Evolutionary conservation across 2,888 invertebrate species (phyloP), one percentile per base, ranked within the genome.

Genomic region (Netelia virgata): DNA sequence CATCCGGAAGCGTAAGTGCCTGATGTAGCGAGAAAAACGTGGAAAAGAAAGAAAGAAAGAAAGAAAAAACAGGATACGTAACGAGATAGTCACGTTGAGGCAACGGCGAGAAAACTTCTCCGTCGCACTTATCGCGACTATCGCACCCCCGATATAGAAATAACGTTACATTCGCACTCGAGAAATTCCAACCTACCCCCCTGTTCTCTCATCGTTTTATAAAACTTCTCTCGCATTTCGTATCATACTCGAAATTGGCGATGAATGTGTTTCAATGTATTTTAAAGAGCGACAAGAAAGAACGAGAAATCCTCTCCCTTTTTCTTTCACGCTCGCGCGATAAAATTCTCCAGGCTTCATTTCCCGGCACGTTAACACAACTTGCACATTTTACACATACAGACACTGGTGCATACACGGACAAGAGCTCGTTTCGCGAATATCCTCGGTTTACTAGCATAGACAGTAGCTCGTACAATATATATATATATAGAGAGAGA

Each of bases 291-390:
- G 16, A 18, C 57, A 10, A 23, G 23, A 61, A 41, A 41, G 41
- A 8, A 3, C n/a, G 70, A 55, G 41, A 55, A 47, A 47, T 47
- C 10, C 11, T 47, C 47, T 47, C 11, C 47, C 47, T 47, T 18
- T 57, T 47, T 47, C 61, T n/a, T n/a, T n/a, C n/a, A n/a, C n/a
- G n/a, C 28, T 77, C 68, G 59, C 50, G 68, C 11, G 69, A 77
- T 77, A 77, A 77, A 77, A 69, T 20, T 47, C n/a, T 76, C 43
- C 55, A 57, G 36, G 20, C 59, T 77, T 77, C 47, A 9, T 69
- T 59, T 59, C 43, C 36, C 68, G 69, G 20, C 59, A 16, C 68
- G 59, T 77, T 69, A 61, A 61, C 61, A 20, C 41, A 23, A 23
- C 11, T 8, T 28, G 20, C 64, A 11, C 59, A n/a, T 2, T 57